Evolutionary conservation across 1,140 invertebrate species (phyloP).

Genomic region (Drepana arcuata): DNA sequence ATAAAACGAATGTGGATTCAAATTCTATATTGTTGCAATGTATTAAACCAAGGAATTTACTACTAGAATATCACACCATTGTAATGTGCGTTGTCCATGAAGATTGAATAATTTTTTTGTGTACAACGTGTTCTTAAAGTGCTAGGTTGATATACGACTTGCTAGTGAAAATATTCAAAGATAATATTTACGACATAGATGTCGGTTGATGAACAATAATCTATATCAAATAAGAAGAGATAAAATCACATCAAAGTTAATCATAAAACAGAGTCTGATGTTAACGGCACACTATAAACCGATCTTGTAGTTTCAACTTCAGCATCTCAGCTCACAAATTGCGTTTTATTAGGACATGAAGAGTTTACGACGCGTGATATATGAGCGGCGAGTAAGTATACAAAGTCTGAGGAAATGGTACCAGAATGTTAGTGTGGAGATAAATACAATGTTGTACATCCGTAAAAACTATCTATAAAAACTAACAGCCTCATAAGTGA

Average conservation of each 20-base stretch:
- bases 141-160: too few species aligned
- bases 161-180: neutral
- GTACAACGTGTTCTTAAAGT: too few species aligned
- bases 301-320: constrained; percentile 54
- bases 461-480: too few species aligned
- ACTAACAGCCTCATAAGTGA: too few species aligned
- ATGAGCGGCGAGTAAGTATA: constrained; percentile 20
- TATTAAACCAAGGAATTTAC: too few species aligned
- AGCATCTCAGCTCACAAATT: constrained; percentile 48
- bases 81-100: too few species aligned
- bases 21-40: too few species aligned
- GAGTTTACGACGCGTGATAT: constrained; percentile 35
- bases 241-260: constrained; percentile 40
- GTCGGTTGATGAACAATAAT: constrained; percentile 12
- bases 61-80: too few species aligned
- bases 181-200: constrained; percentile 12
- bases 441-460: too few species aligned
- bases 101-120: too few species aligned
- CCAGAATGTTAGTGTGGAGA: too few species aligned
- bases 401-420: constrained; percentile 10
- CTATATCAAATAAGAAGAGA: constrained; percentile 18
- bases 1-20: too few species aligned
- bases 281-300: constrained; percentile 49
- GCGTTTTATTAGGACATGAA: constrained; percentile 55
- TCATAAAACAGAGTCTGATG: constrained; percentile 42